Percentiles rank a stretch among this genome's conserved stretches.
phyloP scores from a whole-genome alignment of 2,797 vertebrate genomes.

The Chelon labrosus region DNA sequence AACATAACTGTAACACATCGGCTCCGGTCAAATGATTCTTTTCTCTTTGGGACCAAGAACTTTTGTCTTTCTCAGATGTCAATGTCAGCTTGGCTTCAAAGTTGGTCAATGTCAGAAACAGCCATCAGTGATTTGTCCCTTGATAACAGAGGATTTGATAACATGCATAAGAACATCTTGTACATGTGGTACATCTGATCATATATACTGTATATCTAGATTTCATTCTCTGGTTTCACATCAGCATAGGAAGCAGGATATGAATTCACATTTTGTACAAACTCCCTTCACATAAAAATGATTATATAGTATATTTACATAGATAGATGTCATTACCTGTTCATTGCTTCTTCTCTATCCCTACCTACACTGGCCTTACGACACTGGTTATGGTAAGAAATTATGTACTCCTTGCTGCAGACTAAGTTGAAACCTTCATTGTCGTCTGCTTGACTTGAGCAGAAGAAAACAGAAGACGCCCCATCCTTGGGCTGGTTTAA shows the following conservation, averaged over 20 bases:
- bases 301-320: background rate
- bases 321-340: background rate
- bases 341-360: background rate
- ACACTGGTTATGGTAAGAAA: too few relatives aligned
- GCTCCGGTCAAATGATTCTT: slow-evolving; percentile 69
- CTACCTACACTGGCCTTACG: background rate
- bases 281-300: background rate
- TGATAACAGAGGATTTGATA: slow-evolving; percentile 29
- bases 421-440: too few relatives aligned
- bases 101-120: slow-evolving; percentile 30
- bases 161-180: too few relatives aligned
- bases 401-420: too few relatives aligned
- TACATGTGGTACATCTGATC: background rate
- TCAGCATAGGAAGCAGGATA: background rate
- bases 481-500: too few relatives aligned
- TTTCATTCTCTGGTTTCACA: background rate
- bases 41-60: slow-evolving; percentile 68
- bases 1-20: slow-evolving; percentile 70
- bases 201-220: background rate
- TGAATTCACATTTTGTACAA: background rate
- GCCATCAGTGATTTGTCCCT: slow-evolving; percentile 11
- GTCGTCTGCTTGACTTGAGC: too few relatives aligned
- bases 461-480: too few relatives aligned
- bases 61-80: slow-evolving; percentile 70
- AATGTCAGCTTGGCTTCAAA: slow-evolving; percentile 60